Evolutionary conservation across 2,888 invertebrate species (phyloP).

Genomic region (Hydroisotoma schaefferi): DNA sequence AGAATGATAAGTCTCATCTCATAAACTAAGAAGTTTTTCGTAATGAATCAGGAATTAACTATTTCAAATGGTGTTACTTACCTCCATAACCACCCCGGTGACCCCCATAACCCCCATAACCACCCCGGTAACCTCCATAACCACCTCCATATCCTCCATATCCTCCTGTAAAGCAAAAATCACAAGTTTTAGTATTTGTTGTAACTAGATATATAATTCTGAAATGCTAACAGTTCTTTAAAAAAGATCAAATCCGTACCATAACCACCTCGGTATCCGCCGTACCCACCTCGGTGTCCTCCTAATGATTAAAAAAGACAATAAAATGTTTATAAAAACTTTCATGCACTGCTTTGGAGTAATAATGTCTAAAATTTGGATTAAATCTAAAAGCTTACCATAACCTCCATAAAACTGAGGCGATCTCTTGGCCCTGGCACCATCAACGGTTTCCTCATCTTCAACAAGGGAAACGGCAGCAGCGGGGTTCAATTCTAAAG

Average conservation of each 20-base stretch:
- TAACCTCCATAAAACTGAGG: slow-evolving; percentile 9
- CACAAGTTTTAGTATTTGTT: neutral
- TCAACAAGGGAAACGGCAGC: too few species aligned
- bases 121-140: slow-evolving; percentile 13
- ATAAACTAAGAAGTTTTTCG: too few species aligned
- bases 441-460: neutral
- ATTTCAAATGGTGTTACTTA: too few species aligned
- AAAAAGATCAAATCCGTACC: neutral
- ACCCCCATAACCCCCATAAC: slow-evolving; percentile 10
- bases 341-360: too few species aligned
- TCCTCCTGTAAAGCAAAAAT: neutral
- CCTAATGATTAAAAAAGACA: too few species aligned
- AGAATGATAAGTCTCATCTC: too few species aligned
- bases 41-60: too few species aligned
- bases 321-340: too few species aligned
- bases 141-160: slow-evolving; percentile 13
- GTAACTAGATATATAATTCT: neutral
- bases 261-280: neutral
- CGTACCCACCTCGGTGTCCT: slow-evolving; percentile 15
- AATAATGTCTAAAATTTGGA: too few species aligned
- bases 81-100: neutral
- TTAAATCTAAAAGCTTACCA: too few species aligned
- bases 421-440: slow-evolving; percentile 15
- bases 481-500: too few species aligned
- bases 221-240: neutral